These are phyloP conservation scores for Drosophila lowei DNA, from an alignment of 1,140 invertebrate genomes.

Conservation along the genomic window DNA sequence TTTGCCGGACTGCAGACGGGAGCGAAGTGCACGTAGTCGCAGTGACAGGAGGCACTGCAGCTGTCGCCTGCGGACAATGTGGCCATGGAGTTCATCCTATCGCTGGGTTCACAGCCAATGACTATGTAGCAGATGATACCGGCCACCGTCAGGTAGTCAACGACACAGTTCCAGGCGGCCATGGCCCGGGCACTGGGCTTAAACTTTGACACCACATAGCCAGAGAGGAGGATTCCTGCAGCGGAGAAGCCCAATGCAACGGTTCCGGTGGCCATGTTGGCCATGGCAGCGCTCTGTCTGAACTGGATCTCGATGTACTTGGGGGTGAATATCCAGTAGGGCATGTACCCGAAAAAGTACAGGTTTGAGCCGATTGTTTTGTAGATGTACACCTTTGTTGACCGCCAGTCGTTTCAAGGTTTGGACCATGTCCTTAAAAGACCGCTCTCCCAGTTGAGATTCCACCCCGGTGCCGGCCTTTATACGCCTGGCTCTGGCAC, in stretches of 20 bases:
- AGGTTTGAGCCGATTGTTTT: constrained; percentile 87
- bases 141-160: constrained; percentile 86
- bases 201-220: constrained; percentile 87
- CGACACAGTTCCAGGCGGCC: constrained; percentile 89
- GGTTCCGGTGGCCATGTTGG: constrained; percentile 87
- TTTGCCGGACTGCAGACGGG: constrained; percentile 86
- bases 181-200: constrained; percentile 88
- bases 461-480: constrained; percentile 15
- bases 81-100: constrained; percentile 52
- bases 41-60: constrained; percentile 87
- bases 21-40: constrained; percentile 87
- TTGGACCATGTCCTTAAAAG: constrained; percentile 51
- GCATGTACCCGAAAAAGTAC: constrained; percentile 88
- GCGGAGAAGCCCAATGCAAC: constrained; percentile 89
- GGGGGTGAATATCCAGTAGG: constrained; percentile 90
- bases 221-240: constrained; percentile 88
- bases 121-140: constrained; percentile 87
- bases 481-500: constrained; percentile 52
- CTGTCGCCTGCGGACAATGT: constrained; percentile 39
- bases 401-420: constrained; percentile 77
- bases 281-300: constrained; percentile 87
- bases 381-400: constrained; percentile 87
- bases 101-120: constrained; percentile 86
- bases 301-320: constrained; percentile 91
- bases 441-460: constrained; percentile 40